Conservation (phyloP, 2,113 vertebrate genomes). For the Saccopteryx leptura region DNA sequence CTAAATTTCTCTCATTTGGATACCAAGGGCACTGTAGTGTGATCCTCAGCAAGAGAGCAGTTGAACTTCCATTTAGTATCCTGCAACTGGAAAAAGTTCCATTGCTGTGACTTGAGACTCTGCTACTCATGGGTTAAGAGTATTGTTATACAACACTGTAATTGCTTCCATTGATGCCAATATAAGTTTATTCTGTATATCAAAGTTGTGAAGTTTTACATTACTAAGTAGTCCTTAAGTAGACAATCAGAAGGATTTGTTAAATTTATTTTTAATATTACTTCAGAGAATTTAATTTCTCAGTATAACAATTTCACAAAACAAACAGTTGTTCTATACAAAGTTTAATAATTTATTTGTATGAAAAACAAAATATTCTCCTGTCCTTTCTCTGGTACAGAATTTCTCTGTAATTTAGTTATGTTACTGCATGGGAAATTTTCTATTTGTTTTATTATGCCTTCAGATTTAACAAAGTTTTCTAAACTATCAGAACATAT, state of each 20-base stretch:
- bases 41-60: no score
- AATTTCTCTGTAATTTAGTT: not conserved
- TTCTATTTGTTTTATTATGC: not conserved
- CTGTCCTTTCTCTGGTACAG: not conserved
- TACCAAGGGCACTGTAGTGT: no score
- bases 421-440: not conserved
- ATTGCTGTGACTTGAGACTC: no score
- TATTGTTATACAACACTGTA: not conserved
- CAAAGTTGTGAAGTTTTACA: conserved; percentile 1
- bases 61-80: no score
- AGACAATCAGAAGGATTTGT: conserved; percentile 51
- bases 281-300: conserved; percentile 48
- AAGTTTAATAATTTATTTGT: conserved; percentile 16
- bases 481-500: not conserved
- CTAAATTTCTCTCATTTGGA: no score
- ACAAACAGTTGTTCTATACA: conserved; percentile 30
- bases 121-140: no score
- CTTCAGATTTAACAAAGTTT: not conserved
- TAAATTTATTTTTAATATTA: not conserved
- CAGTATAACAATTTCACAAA: not conserved
- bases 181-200: conserved; percentile 25
- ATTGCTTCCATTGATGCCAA: conserved; percentile 21
- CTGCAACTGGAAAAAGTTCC: no score
- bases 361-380: conserved; percentile 1
- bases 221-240: not conserved